Percentiles rank a stretch among this genome's conserved stretches.
phyloP scores from a whole-genome alignment of 2,888 invertebrate species.

The Conchocele bisecta region DNA sequence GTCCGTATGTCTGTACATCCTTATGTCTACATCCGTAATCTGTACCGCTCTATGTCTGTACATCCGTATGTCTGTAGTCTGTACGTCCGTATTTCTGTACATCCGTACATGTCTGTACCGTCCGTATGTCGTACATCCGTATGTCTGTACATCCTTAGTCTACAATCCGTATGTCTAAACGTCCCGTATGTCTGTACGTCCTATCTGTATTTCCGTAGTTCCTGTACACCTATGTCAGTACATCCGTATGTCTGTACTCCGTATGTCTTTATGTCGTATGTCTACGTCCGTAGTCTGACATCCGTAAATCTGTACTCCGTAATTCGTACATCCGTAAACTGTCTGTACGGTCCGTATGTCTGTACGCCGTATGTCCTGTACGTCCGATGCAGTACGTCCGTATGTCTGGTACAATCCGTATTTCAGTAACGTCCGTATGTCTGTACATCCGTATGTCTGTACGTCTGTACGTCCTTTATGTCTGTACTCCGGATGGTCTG shows the following conservation, averaged over 20 bases:
- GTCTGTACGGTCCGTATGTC: conserved; percentile 11
- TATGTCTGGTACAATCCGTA: too few species aligned
- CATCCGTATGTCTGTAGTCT: neutral
- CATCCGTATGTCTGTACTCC: too few species aligned
- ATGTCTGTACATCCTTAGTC: conserved; percentile 22
- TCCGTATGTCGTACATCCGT: conserved; percentile 27
- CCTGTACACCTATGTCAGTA: too few species aligned
- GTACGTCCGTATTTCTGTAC: too few species aligned
- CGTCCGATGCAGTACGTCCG: conserved; percentile 8
- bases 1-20: conserved; percentile 6
- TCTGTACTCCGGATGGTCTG: too few species aligned
- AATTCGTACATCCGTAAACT: too few species aligned
- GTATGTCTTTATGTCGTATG: too few species aligned
- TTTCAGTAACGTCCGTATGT: conserved; percentile 1
- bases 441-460: conserved; percentile 7
- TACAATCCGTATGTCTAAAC: conserved; percentile 30
- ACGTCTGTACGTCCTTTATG: too few species aligned
- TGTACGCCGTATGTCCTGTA: conserved; percentile 4
- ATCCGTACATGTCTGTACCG: conserved; percentile 35
- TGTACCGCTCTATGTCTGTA: neutral
- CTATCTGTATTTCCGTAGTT: conserved; percentile 29
- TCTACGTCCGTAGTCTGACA: too few species aligned
- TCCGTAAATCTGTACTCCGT: conserved; percentile 30
- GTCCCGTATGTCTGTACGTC: conserved; percentile 29
- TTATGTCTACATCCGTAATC: neutral